Evolutionary conservation across 2,797 vertebrate species (phyloP), one percentile per base, ranked within the genome.

Genomic region (Onychomys leucogaster): DNA sequence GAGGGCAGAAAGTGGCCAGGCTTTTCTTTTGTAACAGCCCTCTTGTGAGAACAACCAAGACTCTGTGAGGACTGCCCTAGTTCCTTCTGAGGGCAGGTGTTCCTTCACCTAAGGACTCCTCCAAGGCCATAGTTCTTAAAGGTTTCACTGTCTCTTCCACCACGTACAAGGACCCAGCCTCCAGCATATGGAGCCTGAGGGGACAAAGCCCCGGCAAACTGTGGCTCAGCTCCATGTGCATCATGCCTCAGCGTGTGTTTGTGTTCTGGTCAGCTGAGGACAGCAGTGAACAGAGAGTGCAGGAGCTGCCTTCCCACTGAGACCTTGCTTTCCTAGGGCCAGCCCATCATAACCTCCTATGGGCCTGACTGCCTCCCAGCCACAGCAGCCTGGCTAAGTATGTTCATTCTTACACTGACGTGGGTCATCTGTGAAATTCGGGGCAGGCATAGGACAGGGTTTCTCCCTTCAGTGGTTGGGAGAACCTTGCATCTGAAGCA

Each of bases 381-480:
- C 67, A 25, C 4, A 0, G 9, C 1, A 5, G 57, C 27, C 10
- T 63, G 34, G 78, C 57, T 49, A 41, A 17, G 46, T 46, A 1
- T 21, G 0, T 0, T 0, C 5, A 0, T 7, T 25, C n/a, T 27
- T 63, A 27, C 23, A 0, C 27, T 12, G 1, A 23, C 49, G 57
- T 17, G 17, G 2, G 8, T 77, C 29, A 19, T 41, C 25, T 49
- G 11, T n/a, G 13, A 19, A 84, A 71, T 4, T n/a, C 29, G 16
- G 46, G 61, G 10, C 49, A 76, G 37, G 16, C 6, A 19, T 19
- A 63, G 37, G 25, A 19, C 41, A 65, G 43, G 59, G 19, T 21
- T 55, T 57, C 6, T 14, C 34, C 2, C 1, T 46, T 75, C 6
- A 5, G 21, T 49, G 19, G 25, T 49, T 16, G 5, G 46, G 32